Conservation (phyloP, 2,113 vertebrate genomes). For the Zosterops pallidus region DNA sequence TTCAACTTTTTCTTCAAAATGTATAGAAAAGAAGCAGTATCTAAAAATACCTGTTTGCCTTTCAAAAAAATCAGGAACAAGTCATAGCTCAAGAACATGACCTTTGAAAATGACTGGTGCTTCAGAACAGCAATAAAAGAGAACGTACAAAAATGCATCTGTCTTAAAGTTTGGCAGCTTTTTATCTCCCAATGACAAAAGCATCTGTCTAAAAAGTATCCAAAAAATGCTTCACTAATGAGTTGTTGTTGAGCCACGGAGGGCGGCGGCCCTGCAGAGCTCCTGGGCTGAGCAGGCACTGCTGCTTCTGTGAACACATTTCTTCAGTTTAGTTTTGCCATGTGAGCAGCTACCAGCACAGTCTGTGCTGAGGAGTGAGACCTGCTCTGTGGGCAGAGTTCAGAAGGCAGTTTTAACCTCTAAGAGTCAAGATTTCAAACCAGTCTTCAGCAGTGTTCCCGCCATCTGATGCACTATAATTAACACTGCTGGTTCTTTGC, state of each 20-base stretch:
- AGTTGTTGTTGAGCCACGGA: not conserved
- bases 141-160: not conserved
- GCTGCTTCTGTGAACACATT: not conserved
- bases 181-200: constrained; percentile 30
- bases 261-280: not conserved
- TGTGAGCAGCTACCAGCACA: not conserved
- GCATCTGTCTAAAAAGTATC: not conserved
- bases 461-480: not conserved
- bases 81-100: not conserved
- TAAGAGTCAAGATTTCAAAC: not conserved
- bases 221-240: not conserved
- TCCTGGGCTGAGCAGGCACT: not conserved
- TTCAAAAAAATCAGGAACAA: not conserved
- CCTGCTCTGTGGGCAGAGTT: not conserved
- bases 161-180: constrained; percentile 5
- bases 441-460: not conserved
- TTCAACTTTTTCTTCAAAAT: not conserved
- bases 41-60: constrained; percentile 1
- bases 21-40: constrained; percentile 2
- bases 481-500: not conserved
- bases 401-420: not conserved
- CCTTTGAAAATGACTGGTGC: constrained; percentile 2
- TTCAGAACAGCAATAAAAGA: not conserved
- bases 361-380: not conserved
- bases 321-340: not conserved